Conservation (phyloP, 2,113 vertebrate species). For the Mola mola region DNA sequence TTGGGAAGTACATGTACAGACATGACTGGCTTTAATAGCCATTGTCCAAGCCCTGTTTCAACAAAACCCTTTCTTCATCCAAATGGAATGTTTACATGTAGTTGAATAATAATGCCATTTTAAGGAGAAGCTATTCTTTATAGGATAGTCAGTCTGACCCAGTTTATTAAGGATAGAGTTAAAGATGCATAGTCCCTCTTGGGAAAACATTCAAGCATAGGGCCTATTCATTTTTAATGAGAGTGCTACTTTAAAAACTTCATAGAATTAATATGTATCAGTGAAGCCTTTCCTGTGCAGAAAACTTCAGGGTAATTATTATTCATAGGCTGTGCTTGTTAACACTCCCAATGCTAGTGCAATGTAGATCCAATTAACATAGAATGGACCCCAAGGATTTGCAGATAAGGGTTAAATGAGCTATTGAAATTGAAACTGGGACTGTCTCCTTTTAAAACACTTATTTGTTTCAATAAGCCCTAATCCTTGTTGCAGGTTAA, state of each 20-base stretch:
- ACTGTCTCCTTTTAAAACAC: slow-evolving; percentile 79
- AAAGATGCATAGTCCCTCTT: slow-evolving; percentile 79
- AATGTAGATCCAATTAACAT: slow-evolving; percentile 85
- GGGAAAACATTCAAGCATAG: slow-evolving; percentile 76
- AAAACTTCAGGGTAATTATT: slow-evolving; percentile 93
- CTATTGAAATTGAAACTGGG: slow-evolving; percentile 82
- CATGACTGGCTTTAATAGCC: slow-evolving; percentile 66
- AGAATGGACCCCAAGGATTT: slow-evolving; percentile 86
- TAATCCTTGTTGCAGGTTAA: slow-evolving; percentile 68
- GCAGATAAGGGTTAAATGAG: slow-evolving; percentile 87
- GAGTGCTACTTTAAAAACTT: slow-evolving; percentile 85
- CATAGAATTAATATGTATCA: slow-evolving; percentile 92
- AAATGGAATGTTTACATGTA: slow-evolving; percentile 72
- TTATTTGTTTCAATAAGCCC: slow-evolving; percentile 82
- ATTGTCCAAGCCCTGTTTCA: slow-evolving; percentile 66
- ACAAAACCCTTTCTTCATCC: slow-evolving; percentile 51
- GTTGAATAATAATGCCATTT: slow-evolving; percentile 70
- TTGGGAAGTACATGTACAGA: slow-evolving; percentile 54
- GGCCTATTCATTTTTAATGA: slow-evolving; percentile 86
- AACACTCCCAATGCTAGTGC: slow-evolving; percentile 87
- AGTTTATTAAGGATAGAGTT: slow-evolving; percentile 80
- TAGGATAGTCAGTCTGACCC: slow-evolving; percentile 75
- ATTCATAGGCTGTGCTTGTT: slow-evolving; percentile 92
- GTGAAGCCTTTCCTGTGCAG: slow-evolving; percentile 85
- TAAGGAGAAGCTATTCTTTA: slow-evolving; percentile 60